Evolutionary conservation across 2,113 vertebrate genomes (phyloP).

Genomic region (Lagopus leucura): DNA sequence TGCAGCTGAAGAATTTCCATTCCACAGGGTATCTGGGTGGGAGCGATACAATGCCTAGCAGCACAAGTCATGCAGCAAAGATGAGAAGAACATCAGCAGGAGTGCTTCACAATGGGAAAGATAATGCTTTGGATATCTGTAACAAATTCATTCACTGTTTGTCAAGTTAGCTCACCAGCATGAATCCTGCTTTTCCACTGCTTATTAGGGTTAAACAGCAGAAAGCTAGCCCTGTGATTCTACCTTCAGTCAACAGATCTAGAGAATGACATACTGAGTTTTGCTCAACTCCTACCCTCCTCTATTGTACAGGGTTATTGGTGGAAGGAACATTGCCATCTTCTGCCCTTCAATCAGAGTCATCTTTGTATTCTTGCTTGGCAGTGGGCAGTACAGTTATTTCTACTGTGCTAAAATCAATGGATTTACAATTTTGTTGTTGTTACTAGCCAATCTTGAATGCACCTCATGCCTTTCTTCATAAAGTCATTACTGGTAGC

Average conservation of each 20-base stretch:
- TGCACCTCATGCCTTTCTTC: background rate
- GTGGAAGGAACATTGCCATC: background rate
- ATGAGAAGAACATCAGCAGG: background rate
- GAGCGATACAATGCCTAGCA: background rate
- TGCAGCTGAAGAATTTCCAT: background rate
- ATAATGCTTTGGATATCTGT: background rate
- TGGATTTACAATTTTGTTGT: background rate
- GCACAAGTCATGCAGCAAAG: background rate
- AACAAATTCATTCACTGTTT: background rate
- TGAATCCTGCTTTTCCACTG: background rate
- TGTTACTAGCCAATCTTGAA: background rate
- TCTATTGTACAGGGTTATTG: background rate
- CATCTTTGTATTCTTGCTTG: conserved; percentile 4
- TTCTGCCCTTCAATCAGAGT: background rate
- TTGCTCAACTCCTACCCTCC: background rate
- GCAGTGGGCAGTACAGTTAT: background rate
- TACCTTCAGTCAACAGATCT: background rate
- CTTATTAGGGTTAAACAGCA: background rate
- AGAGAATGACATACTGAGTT: background rate
- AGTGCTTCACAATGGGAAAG: background rate
- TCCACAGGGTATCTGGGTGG: background rate
- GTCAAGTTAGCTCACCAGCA: background rate
- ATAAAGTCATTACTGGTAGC: background rate
- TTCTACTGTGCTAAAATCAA: conserved; percentile 7
- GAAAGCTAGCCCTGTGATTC: background rate